A percentile compares a stretch with the other conserved stretches of the same genome.
Conservation (phyloP, 2,888 invertebrate genomes). For the Chrysotoxum bicinctum region DNA sequence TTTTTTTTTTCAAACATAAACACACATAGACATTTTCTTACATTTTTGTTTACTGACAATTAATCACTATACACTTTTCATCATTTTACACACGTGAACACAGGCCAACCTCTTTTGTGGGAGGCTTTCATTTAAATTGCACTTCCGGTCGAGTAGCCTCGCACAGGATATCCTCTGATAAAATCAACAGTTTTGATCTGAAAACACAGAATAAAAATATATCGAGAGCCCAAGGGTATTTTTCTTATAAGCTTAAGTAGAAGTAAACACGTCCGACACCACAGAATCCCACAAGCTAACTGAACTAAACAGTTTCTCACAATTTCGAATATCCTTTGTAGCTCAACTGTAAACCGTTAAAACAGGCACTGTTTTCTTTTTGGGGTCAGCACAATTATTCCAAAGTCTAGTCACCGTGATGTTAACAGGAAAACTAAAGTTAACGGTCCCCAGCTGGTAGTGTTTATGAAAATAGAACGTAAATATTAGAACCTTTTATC, state of each 20-base stretch:
- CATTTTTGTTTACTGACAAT: slow-evolving; percentile 6
- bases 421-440: slow-evolving; percentile 56
- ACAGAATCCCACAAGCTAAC: slow-evolving; percentile 40
- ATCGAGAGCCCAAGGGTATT: neutral
- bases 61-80: slow-evolving; percentile 34
- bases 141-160: slow-evolving; percentile 46
- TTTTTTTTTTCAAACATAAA: neutral
- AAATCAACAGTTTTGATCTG: slow-evolving; percentile 46
- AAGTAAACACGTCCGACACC: slow-evolving; percentile 40
- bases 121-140: slow-evolving; percentile 40
- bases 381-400: neutral
- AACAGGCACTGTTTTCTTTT: neutral
- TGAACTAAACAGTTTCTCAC: slow-evolving; percentile 18
- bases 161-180: slow-evolving; percentile 20
- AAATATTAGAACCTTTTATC: slow-evolving; percentile 41
- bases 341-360: neutral
- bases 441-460: slow-evolving; percentile 41
- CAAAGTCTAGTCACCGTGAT: slow-evolving; percentile 17
- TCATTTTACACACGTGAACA: neutral
- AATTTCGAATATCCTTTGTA: slow-evolving; percentile 33
- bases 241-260: neutral
- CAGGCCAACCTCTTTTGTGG: slow-evolving; percentile 7
- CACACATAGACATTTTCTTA: neutral
- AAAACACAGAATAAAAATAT: neutral
- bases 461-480: slow-evolving; percentile 34